Percentiles rank a stretch among this genome's conserved stretches.
These are phyloP conservation scores for mouse (Mus musculus) DNA, from an alignment of 2,113 vertebrate species.

Conservation along the genomic window DNA sequence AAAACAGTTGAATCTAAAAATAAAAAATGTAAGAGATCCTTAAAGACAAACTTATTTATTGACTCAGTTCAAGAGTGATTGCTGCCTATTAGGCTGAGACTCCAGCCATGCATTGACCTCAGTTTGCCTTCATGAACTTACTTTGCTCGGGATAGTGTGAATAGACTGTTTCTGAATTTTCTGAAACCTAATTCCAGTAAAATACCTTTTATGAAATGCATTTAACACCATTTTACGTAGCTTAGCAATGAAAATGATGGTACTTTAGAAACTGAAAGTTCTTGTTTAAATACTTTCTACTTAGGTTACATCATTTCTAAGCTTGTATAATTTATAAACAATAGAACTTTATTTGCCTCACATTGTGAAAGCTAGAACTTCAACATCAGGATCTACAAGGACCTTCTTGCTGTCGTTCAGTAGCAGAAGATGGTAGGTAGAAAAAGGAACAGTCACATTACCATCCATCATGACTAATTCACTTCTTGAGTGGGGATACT, in stretches of 20 bases:
- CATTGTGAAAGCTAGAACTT: background rate
- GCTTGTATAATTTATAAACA: background rate
- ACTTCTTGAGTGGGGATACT: background rate
- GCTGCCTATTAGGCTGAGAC: too few species aligned
- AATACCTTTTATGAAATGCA: background rate
- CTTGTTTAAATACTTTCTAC: background rate
- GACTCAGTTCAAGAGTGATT: too few species aligned
- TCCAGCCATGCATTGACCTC: background rate
- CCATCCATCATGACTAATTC: background rate
- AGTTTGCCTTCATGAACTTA: background rate
- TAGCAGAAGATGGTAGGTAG: background rate
- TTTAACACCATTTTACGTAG: background rate
- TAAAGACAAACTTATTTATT: too few species aligned
- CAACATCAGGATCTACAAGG: background rate
- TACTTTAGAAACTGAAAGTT: slow-evolving; percentile 29
- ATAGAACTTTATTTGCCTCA: background rate
- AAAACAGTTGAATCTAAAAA: too few species aligned
- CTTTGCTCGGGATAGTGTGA: background rate
- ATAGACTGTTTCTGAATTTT: too few species aligned
- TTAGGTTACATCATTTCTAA: background rate
- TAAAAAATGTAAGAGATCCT: too few species aligned
- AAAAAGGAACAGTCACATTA: background rate
- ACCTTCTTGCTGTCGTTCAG: background rate
- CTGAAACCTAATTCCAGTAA: background rate
- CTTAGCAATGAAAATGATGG: slow-evolving; percentile 7